These are phyloP conservation scores for Chymomyza fuscimana DNA, from an alignment of 2,888 invertebrate genomes.

Conservation along the genomic window DNA sequence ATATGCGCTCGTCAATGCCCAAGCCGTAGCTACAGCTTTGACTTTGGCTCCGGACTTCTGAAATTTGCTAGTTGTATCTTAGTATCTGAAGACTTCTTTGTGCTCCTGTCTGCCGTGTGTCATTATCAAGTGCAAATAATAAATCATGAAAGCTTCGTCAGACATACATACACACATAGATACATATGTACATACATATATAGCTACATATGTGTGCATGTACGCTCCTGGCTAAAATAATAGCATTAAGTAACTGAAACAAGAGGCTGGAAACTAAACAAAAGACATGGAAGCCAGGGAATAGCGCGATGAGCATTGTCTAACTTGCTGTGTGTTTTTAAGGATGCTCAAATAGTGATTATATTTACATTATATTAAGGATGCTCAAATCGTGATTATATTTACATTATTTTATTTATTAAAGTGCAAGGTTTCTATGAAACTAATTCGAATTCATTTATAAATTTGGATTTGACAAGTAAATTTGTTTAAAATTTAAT, in stretches of 20 bases:
- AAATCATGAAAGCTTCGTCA: slow-evolving; percentile 45
- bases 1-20: slow-evolving; percentile 63
- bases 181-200: neutral
- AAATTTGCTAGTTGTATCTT: neutral
- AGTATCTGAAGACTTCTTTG: neutral
- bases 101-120: slow-evolving; percentile 31
- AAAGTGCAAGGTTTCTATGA: no score
- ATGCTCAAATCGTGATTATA: neutral
- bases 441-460: no score
- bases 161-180: neutral
- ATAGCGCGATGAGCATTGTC: neutral
- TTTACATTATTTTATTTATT: no score
- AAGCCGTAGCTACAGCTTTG: slow-evolving; percentile 8
- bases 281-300: neutral
- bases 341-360: neutral
- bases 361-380: neutral
- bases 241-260: neutral
- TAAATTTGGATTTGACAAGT: no score
- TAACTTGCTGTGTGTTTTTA: neutral
- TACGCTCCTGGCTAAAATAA: neutral
- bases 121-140: slow-evolving; percentile 72
- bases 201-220: neutral
- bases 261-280: neutral
- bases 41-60: neutral
- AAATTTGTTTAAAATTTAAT: no score